Evolutionary conservation across 2,113 vertebrate species (phyloP).

Genomic region (Capreolus pygargus): DNA sequence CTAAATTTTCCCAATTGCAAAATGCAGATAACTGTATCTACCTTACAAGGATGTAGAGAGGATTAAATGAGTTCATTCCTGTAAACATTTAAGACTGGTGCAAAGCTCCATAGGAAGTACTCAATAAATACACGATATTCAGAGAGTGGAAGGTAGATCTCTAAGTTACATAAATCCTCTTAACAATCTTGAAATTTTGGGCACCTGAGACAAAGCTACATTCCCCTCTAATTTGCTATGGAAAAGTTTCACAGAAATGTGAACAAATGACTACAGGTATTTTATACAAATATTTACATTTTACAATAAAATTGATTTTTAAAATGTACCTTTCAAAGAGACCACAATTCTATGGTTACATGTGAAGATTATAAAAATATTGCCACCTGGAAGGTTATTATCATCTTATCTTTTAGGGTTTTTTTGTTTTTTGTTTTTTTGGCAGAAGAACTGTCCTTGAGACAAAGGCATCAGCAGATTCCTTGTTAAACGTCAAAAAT

Average conservation of each 20-base stretch:
- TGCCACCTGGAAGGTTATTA: not conserved
- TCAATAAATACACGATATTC: not conserved
- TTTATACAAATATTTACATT: not conserved
- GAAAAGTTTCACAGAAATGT: not conserved
- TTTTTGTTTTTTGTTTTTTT: not conserved
- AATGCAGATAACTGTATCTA: not conserved
- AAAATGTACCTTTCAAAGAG: not conserved
- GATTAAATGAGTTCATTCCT: not conserved
- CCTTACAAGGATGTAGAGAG: not conserved
- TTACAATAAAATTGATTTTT: not conserved
- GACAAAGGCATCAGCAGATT: not conserved
- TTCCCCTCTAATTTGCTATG: not conserved
- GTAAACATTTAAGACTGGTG: not conserved
- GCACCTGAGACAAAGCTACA: not conserved
- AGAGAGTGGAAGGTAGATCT: accelerated
- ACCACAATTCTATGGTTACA: not conserved
- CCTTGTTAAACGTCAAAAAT: conserved; percentile 54
- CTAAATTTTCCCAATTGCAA: not conserved
- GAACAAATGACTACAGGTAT: not conserved
- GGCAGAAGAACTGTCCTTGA: conserved; percentile 12
- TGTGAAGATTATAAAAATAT: conserved; percentile 17
- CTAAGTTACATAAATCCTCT: not conserved
- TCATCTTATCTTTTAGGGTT: not conserved
- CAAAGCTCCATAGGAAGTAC: not conserved
- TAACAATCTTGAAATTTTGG: not conserved